Base-by-base conservation (phyloP, 2,888 invertebrate species). In the Molorchus minor region DNA sequence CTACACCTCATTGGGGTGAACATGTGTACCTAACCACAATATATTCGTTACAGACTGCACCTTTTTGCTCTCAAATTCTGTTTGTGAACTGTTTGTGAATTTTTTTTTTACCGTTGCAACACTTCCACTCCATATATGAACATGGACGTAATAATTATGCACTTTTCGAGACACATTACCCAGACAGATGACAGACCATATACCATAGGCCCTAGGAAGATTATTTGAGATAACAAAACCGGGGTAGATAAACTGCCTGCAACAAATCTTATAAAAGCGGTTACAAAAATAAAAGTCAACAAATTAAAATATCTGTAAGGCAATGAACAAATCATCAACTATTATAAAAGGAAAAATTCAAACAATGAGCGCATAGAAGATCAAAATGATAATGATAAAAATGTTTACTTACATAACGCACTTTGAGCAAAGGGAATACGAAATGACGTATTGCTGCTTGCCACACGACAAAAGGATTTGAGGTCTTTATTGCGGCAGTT, bases 371-470 rank as follows among this genome's bases (percentile, higher is more conserved):
- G 44, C 51, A 55, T 25, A 58, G 57, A 62, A 63, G 65, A 71
- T 67, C 67, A 72, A 71, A 70, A 70, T 71, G 68, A 72, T 72
- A 69, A 66, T 66, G 69, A 63, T 72, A 71, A 72, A n/a, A 72
- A 72, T 65, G 69, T 70, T 71, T 71, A 67, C 70, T 70, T 67
- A 65, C 64, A 70, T 67, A 67, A 69, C 60, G 38, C 40, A 52
- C 71, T 73, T 73, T 71, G 70, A 66, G 56, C 72, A 73, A 73
- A 72, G 68, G 73, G 72, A 74, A 72, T 72, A 66, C 66, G 57
- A 57, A 73, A 74, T 72, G 67, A 68, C 62, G 61, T 65, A 68
- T n/a, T n/a, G 65, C 64, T 67, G 69, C 68, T 65, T 62, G 63
- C 58, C 65, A 25, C 49, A 58, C 57, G 59, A 71, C 68, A 70